Conservation (phyloP, 1,140 invertebrate species). For the Augochlora pura region DNA sequence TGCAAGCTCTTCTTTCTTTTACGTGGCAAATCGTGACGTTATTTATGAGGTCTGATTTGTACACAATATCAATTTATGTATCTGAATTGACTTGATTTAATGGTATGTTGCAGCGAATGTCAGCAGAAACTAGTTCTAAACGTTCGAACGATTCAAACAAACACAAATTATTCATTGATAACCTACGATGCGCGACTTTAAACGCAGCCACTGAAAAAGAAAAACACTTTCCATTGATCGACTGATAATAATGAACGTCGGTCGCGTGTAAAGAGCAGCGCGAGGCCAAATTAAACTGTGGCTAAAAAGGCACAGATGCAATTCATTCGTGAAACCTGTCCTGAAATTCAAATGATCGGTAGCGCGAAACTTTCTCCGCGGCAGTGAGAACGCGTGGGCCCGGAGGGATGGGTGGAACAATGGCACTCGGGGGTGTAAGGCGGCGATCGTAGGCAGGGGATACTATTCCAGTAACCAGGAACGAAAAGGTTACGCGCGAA, state of each 20-base stretch:
- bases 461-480: neutral
- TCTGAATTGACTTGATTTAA: no score
- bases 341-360: constrained; percentile 12
- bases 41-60: no score
- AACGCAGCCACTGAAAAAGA: no score
- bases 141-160: no score
- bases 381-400: neutral
- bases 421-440: neutral
- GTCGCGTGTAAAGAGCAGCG: neutral
- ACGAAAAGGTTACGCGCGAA: constrained; percentile 19
- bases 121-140: no score
- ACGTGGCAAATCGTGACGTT: no score
- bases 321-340: constrained; percentile 8
- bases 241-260: constrained; percentile 3
- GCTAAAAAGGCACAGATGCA: neutral
- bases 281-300: neutral
- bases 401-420: neutral
- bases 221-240: neutral
- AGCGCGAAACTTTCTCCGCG: neutral
- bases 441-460: neutral
- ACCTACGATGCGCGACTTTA: no score
- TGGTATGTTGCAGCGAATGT: no score
- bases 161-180: no score
- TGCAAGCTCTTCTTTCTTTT: no score
- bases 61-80: no score